Conservation (phyloP, 2,113 vertebrate species). For the Monopterus albus region DNA sequence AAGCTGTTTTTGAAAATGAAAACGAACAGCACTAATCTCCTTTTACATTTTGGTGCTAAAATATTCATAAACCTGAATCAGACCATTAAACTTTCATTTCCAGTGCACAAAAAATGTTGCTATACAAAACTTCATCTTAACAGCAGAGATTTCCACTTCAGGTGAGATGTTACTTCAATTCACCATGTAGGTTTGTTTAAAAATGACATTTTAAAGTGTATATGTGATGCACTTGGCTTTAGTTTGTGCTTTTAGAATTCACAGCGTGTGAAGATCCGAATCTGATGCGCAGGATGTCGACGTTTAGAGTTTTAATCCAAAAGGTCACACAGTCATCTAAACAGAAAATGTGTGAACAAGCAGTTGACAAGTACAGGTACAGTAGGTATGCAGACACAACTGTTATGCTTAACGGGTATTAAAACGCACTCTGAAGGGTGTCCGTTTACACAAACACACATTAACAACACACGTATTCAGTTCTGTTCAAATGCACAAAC, state of each 20-base stretch:
- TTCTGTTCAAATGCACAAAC: not conserved
- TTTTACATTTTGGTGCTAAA: not conserved
- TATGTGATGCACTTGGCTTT: too few relatives aligned
- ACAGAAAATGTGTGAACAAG: not conserved
- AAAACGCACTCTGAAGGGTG: not conserved
- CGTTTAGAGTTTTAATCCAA: not conserved
- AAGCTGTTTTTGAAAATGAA: not conserved
- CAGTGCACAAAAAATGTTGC: too few relatives aligned
- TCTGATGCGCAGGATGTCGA: too few relatives aligned
- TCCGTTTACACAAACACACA: conserved; percentile 29
- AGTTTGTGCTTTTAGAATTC: too few relatives aligned
- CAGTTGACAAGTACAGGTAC: conserved; percentile 9
- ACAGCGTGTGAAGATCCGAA: too few relatives aligned
- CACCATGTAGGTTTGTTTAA: too few relatives aligned
- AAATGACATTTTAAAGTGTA: too few relatives aligned
- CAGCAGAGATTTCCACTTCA: too few relatives aligned
- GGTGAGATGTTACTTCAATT: too few relatives aligned
- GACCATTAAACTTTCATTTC: not conserved
- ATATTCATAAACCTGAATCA: not conserved
- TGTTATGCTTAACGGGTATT: not conserved
- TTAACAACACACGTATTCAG: conserved; percentile 12
- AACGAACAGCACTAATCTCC: not conserved
- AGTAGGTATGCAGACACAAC: conserved; percentile 10
- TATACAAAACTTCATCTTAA: too few relatives aligned
- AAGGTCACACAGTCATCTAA: not conserved